Conservation (phyloP, 2,797 vertebrate species). For the Gymnothorax reevesii region DNA sequence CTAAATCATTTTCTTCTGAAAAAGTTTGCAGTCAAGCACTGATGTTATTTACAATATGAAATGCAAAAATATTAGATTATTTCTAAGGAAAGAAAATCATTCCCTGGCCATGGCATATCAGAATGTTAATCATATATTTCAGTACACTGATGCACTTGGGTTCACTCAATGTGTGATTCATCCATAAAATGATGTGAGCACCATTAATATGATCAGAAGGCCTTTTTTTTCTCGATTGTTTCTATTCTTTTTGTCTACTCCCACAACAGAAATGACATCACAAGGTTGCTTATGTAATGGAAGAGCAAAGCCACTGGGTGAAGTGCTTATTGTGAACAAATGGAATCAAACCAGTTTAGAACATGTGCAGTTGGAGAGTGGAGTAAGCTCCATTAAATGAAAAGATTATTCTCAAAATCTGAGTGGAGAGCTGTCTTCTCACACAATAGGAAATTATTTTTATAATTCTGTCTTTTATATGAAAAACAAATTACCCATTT, state of each 20-base stretch:
- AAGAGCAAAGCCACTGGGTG: not conserved
- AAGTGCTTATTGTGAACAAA: slow-evolving; percentile 5
- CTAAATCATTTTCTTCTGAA: no score
- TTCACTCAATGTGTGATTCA: not conserved
- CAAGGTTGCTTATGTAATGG: slow-evolving; percentile 1
- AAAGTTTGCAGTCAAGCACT: not conserved
- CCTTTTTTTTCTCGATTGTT: not conserved
- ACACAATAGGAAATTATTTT: not conserved
- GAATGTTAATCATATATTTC: not conserved
- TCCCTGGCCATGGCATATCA: not conserved
- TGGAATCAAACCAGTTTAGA: not conserved
- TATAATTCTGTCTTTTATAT: not conserved
- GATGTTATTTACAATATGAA: not conserved
- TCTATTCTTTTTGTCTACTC: not conserved
- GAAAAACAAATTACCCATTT: not conserved
- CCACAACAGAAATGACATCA: slow-evolving; percentile 7
- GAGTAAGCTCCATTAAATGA: not conserved
- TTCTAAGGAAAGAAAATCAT: not conserved
- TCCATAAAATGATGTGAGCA: not conserved
- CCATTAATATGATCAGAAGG: not conserved
- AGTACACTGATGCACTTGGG: not conserved
- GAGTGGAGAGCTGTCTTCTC: not conserved
- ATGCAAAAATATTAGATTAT: not conserved
- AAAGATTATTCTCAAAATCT: not conserved
- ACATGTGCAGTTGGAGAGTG: not conserved